These are phyloP conservation scores for Zhuqinia jingwanae DNA, from an alignment of 2,888 invertebrate genomes.

Conservation along the genomic window DNA sequence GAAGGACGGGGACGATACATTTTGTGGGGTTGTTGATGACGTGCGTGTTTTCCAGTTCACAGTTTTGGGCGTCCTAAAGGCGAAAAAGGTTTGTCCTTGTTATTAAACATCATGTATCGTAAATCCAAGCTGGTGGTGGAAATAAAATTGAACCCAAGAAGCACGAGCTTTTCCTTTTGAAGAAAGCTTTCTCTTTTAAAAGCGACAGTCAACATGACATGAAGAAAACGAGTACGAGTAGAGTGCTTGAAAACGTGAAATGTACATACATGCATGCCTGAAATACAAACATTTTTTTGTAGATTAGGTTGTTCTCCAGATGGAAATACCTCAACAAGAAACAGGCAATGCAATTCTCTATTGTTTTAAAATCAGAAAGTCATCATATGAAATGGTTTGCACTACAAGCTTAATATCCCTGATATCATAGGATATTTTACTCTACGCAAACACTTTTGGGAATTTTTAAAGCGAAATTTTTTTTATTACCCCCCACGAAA, in stretches of 20 bases:
- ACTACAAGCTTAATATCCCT: too few relatives aligned
- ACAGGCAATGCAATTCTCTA: too few relatives aligned
- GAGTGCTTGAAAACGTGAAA: background rate
- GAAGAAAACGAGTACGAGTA: background rate
- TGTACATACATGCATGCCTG: background rate
- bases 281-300: background rate
- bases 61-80: slow-evolving; percentile 63
- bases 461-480: too few relatives aligned
- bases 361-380: too few relatives aligned
- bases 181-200: background rate
- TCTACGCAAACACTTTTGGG: too few relatives aligned
- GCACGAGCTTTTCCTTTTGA: background rate
- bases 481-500: too few relatives aligned
- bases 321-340: too few relatives aligned
- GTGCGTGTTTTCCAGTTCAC: slow-evolving; percentile 69
- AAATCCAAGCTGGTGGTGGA: background rate
- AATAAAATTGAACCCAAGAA: background rate
- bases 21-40: slow-evolving; percentile 67
- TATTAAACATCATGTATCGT: background rate
- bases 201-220: too few relatives aligned
- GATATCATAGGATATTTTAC: too few relatives aligned
- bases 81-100: slow-evolving; percentile 63
- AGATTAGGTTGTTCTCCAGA: too few relatives aligned
- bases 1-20: slow-evolving; percentile 67
- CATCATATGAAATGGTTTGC: too few relatives aligned